These are phyloP conservation scores for Synaphobranchus kaupii DNA, from an alignment of 2,797 vertebrate species.

Conservation along the genomic window DNA sequence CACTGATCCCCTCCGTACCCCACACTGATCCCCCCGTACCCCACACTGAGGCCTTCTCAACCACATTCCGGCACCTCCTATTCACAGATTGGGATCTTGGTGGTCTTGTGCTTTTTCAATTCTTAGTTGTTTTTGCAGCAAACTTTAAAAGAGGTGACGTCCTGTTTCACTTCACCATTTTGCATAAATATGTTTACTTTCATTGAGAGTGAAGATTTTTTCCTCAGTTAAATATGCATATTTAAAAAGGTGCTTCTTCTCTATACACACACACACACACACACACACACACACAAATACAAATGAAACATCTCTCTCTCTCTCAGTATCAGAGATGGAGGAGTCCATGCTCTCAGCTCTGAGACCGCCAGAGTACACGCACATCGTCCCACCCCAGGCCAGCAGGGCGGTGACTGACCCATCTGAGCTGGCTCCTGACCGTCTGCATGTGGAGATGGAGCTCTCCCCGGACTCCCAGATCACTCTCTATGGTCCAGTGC, in stretches of 20 bases:
- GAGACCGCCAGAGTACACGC: constrained; percentile 67
- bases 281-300: not conserved
- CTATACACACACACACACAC: too few species aligned
- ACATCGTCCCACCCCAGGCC: constrained; percentile 71
- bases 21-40: too few species aligned
- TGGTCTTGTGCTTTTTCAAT: too few species aligned
- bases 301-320: not conserved
- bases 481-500: constrained; percentile 89
- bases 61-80: too few species aligned
- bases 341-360: constrained; percentile 84
- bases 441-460: constrained; percentile 93
- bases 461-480: constrained; percentile 94
- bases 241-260: too few species aligned
- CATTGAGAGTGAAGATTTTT: too few species aligned
- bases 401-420: constrained; percentile 79
- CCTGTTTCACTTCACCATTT: too few species aligned
- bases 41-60: too few species aligned
- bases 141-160: not conserved
- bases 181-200: too few species aligned
- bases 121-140: not conserved
- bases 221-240: too few species aligned
- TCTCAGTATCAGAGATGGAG: constrained; percentile 92
- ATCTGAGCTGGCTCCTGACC: constrained; percentile 89
- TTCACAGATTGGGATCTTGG: too few species aligned
- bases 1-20: too few species aligned